Evolutionary conservation across 2,797 vertebrate genomes (phyloP), one percentile per base, ranked within the genome.

Genomic region (Falco rusticolus): DNA sequence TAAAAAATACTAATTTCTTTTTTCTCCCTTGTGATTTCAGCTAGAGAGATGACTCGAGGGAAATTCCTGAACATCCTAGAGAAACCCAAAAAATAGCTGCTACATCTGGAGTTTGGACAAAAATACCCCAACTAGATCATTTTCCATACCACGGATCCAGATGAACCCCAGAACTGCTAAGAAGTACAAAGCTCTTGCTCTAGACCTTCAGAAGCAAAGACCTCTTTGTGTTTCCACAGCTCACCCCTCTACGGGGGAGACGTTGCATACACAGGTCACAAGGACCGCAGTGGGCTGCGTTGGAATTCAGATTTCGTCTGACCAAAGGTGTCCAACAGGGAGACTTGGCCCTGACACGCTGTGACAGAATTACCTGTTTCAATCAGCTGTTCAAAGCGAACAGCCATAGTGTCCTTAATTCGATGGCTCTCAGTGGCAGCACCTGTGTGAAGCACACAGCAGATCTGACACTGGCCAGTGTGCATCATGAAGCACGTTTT

Each of bases 1-100:
- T 7, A 28, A 95, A 91, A 90, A 41, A 85, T 79, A 91, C 14
- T 97, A 93, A 84, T 96, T 37, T 96, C 71, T 93, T 77, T 59
- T 97, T 96, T 66, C 50, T 93, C 17, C 37, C 96, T 95, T 98
- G 89, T 98, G 97, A 93, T 98, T 98, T 64, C 98, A 99, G 99
- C 99, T 86, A 98, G 99, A 97, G 99, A 99, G 98, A 99, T 99
- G 99, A 99, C 99, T 87, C 98, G 99, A 79, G 99, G 99, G 15
- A 99, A 99, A 96, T 99, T 99, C 97, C 98, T 99, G 95, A 99
- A 99, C 97, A 99, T 99, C 97, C 96, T 99, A 97, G 99, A 99
- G 97, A 99, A 99, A 96, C 98, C 99, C 54, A 99, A 99, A 98
- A 99, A 99, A 97, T 99, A 98, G 98, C 94, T 72, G 61, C 89